A percentile compares a stretch with the other conserved stretches of the same genome.
Evolutionary conservation across 1,140 invertebrate genomes (phyloP).

Genomic region (Berghia stephanieae): DNA sequence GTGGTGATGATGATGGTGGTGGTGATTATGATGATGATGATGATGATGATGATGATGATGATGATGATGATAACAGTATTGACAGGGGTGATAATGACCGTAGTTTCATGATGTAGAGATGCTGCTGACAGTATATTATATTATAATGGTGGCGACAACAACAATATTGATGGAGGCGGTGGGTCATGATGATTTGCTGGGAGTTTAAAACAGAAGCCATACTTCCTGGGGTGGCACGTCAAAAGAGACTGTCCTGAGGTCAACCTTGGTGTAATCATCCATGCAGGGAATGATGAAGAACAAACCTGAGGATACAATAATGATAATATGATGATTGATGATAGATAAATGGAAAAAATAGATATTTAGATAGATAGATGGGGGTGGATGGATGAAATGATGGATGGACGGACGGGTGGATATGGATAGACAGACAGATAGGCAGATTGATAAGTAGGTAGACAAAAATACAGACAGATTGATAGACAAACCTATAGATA

Average conservation of each 20-base stretch:
- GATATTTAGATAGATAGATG: neutral
- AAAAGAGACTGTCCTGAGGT: conserved; percentile 85
- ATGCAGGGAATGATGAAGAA: conserved; percentile 92
- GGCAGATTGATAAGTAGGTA: too few relatives aligned
- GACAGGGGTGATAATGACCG: neutral
- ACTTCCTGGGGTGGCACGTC: conserved; percentile 96
- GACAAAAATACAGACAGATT: too few relatives aligned
- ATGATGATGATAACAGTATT: conserved; percentile 20
- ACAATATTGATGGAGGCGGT: neutral
- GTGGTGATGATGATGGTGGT: neutral
- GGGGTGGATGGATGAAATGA: neutral
- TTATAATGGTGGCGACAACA: neutral
- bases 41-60: conserved; percentile 16
- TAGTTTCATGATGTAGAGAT: too few relatives aligned
- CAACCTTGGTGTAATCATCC: conserved; percentile 87
- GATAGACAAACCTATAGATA: too few relatives aligned
- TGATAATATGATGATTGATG: neutral
- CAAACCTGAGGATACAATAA: conserved; percentile 53
- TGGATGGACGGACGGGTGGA: too few relatives aligned
- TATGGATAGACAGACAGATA: too few relatives aligned
- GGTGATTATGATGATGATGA: too few relatives aligned
- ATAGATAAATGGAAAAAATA: neutral
- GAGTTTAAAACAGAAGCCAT: conserved; percentile 62
- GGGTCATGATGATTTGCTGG: neutral
- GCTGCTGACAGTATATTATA: neutral